A percentile compares a stretch with the other conserved stretches of the same genome.
phyloP scores from a whole-genome alignment of 2,888 invertebrate species.

The Pammene fasciana region DNA sequence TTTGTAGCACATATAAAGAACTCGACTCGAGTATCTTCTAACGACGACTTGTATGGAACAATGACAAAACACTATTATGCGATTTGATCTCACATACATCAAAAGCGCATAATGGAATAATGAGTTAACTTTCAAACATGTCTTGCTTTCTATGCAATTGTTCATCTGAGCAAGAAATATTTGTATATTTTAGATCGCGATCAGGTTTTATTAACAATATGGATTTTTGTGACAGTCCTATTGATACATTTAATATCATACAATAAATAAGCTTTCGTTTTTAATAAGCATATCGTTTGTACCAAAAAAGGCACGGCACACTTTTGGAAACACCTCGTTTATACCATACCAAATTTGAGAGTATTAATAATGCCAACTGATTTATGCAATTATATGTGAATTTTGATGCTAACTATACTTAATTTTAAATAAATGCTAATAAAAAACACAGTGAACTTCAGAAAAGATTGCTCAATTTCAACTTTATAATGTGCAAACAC shows the following conservation, averaged over 20 bases:
- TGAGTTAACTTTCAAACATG: slow-evolving; percentile 31
- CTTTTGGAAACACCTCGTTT: not conserved
- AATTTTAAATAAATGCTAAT: no score
- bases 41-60: slow-evolving; percentile 16
- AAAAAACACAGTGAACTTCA: no score
- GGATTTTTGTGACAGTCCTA: not conserved
- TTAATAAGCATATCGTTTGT: not conserved
- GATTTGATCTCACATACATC: slow-evolving; percentile 36
- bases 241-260: not conserved
- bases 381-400: no score
- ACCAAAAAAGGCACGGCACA: slow-evolving; percentile 2
- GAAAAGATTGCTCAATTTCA: no score
- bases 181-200: slow-evolving; percentile 27
- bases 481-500: no score
- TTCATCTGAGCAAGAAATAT: slow-evolving; percentile 11
- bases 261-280: slow-evolving; percentile 1
- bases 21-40: not conserved
- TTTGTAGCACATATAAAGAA: not conserved
- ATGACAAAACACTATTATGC: slow-evolving; percentile 28
- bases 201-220: slow-evolving; percentile 14
- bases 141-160: slow-evolving; percentile 37
- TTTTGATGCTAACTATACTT: no score
- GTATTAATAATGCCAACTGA: not conserved
- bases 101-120: slow-evolving; percentile 31
- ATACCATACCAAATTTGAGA: not conserved